A percentile compares a stretch with the other conserved stretches of the same genome.
Conservation (phyloP, 64 coral and sea anemone genomes). For the Montipora sp. region DNA sequence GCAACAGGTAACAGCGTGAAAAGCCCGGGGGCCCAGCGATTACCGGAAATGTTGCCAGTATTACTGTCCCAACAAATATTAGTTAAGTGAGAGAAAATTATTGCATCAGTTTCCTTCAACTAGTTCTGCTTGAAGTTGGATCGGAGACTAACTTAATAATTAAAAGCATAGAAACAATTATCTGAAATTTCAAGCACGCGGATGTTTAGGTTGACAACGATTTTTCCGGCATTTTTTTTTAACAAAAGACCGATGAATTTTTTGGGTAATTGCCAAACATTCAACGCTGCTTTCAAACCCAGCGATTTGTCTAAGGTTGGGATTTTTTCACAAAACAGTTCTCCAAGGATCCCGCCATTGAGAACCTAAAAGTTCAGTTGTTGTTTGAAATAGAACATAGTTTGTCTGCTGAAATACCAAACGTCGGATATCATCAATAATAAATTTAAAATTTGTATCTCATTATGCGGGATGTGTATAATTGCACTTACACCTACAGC, state of each 20-base stretch:
- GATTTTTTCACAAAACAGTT: too few relatives aligned
- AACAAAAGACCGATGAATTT: background rate
- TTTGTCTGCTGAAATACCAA: background rate
- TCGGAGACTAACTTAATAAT: too few relatives aligned
- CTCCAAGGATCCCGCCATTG: too few relatives aligned
- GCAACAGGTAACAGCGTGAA: conserved; percentile 8
- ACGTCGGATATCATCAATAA: background rate
- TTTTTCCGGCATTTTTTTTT: background rate
- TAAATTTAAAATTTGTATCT: too few relatives aligned
- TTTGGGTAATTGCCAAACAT: background rate
- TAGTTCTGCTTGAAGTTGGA: background rate
- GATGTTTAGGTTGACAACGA: background rate
- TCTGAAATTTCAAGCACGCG: background rate
- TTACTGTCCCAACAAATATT: too few relatives aligned
- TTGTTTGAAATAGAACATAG: too few relatives aligned
- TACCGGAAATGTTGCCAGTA: background rate
- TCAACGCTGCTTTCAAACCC: background rate
- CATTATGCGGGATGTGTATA: too few relatives aligned
- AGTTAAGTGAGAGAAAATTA: background rate
- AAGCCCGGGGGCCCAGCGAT: background rate
- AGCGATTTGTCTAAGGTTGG: background rate
- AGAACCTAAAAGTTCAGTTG: too few relatives aligned
- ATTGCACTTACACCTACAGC: too few relatives aligned
- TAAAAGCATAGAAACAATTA: background rate
- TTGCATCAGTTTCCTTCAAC: background rate